A percentile compares a stretch with the other conserved stretches of the same genome.
Evolutionary conservation across 2,888 invertebrate genomes (phyloP).

Genomic region (Elegia similella): DNA sequence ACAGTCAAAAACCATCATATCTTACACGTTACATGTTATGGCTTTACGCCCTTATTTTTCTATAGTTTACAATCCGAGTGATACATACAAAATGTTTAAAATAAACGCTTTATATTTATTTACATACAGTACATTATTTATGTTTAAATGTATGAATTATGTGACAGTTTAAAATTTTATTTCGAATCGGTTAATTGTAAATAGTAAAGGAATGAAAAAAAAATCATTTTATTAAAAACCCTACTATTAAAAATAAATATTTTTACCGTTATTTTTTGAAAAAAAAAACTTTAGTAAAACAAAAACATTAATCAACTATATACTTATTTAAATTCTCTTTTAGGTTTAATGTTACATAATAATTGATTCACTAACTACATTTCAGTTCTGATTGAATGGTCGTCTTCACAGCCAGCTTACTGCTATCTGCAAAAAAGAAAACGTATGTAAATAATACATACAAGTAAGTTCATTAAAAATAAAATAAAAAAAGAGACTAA

Average conservation of each 20-base stretch:
- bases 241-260: too few species aligned
- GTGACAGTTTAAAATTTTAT: too few species aligned
- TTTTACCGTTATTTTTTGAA: too few species aligned
- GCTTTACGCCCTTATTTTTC: conserved; percentile 14
- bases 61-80: conserved; percentile 16
- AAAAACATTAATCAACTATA: not conserved
- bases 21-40: conserved; percentile 24
- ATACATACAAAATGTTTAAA: conserved; percentile 25
- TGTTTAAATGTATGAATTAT: too few species aligned
- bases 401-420: conserved; percentile 45
- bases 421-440: conserved; percentile 58
- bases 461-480: too few species aligned
- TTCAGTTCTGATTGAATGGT: conserved; percentile 51
- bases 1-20: conserved; percentile 64
- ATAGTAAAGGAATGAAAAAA: too few species aligned
- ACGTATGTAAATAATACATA: not conserved
- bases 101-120: conserved; percentile 27
- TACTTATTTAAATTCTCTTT: not conserved
- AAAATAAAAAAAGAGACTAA: too few species aligned
- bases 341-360: conserved; percentile 33
- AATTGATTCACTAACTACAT: conserved; percentile 52
- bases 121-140: not conserved
- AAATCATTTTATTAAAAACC: too few species aligned
- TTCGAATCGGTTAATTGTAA: too few species aligned
- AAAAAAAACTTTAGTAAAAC: not conserved